Percentiles rank a stretch among this genome's conserved stretches.
Evolutionary conservation across 2,113 vertebrate species (phyloP).

Genomic region (Labrus mixtus): DNA sequence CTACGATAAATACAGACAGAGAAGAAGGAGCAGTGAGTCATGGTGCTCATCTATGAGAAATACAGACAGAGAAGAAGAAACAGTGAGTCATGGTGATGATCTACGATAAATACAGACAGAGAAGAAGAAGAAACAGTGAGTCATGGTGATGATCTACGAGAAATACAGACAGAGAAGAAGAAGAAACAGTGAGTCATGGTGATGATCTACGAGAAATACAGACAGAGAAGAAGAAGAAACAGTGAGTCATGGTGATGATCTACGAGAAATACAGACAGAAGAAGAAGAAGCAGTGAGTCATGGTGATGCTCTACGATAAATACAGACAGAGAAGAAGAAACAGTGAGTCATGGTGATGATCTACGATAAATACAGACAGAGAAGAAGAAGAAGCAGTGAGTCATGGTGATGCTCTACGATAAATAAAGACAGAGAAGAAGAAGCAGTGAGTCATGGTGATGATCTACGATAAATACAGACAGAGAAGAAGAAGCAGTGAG

Average conservation of each 20-base stretch:
- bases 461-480: slow-evolving; percentile 67
- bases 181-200: slow-evolving; percentile 86
- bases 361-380: slow-evolving; percentile 49
- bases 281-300: slow-evolving; percentile 85
- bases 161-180: slow-evolving; percentile 25
- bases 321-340: slow-evolving; percentile 45
- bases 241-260: slow-evolving; percentile 86
- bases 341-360: slow-evolving; percentile 86
- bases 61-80: slow-evolving; percentile 63
- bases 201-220: slow-evolving; percentile 75
- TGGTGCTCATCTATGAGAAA: slow-evolving; percentile 79
- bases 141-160: slow-evolving; percentile 84
- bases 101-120: slow-evolving; percentile 49
- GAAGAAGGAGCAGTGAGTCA: slow-evolving; percentile 83
- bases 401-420: slow-evolving; percentile 84
- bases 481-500: slow-evolving; percentile 81
- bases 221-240: slow-evolving; percentile 61
- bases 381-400: slow-evolving; percentile 81
- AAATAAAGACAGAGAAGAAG: slow-evolving; percentile 32
- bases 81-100: slow-evolving; percentile 87
- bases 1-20: slow-evolving; percentile 49
- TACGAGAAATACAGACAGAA: slow-evolving; percentile 73
- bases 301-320: slow-evolving; percentile 79
- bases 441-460: slow-evolving; percentile 85
- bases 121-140: slow-evolving; percentile 80